Percentiles rank a stretch among this genome's conserved stretches.
phyloP scores from a whole-genome alignment of 2,888 invertebrate genomes.

The Dasysyrphus albostriatus region DNA sequence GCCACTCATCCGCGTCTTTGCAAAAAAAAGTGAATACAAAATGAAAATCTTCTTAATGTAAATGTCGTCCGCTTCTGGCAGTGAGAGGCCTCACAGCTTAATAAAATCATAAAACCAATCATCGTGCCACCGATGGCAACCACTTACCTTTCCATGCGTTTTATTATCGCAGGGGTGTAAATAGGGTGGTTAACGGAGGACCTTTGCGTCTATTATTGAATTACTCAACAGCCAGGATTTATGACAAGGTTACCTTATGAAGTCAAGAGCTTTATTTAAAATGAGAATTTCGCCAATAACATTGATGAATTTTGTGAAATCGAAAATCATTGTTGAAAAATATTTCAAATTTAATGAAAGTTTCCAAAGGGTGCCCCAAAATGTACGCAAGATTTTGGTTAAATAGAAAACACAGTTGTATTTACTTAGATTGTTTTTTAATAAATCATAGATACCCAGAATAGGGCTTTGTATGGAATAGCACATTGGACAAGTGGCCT shows the following conservation, averaged over 20 bases:
- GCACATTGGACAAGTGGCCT: too few relatives aligned
- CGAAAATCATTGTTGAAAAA: too few relatives aligned
- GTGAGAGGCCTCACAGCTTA: slow-evolving; percentile 38
- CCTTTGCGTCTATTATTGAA: slow-evolving; percentile 60
- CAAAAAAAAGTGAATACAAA: slow-evolving; percentile 3
- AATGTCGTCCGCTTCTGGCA: slow-evolving; percentile 31
- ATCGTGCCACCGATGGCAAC: slow-evolving; percentile 53
- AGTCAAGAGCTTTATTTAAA: background rate
- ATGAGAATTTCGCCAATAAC: background rate
- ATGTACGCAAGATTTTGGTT: too few relatives aligned
- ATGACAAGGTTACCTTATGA: slow-evolving; percentile 31
- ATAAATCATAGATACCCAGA: too few relatives aligned
- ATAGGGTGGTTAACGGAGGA: slow-evolving; percentile 33
- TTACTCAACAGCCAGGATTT: slow-evolving; percentile 42
- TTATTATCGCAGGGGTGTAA: slow-evolving; percentile 11
- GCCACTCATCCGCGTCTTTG: slow-evolving; percentile 59
- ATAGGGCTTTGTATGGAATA: too few relatives aligned
- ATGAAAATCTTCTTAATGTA: slow-evolving; percentile 42
- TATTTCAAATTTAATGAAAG: too few relatives aligned
- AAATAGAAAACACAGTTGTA: too few relatives aligned
- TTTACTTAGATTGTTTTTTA: too few relatives aligned
- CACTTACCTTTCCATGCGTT: slow-evolving; percentile 12
- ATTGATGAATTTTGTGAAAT: too few relatives aligned
- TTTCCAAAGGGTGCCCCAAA: too few relatives aligned
- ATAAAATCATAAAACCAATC: slow-evolving; percentile 72